Base-by-base conservation (phyloP, 2,113 vertebrate genomes). In the western clawed frog (Xenopus tropicalis) region DNA sequence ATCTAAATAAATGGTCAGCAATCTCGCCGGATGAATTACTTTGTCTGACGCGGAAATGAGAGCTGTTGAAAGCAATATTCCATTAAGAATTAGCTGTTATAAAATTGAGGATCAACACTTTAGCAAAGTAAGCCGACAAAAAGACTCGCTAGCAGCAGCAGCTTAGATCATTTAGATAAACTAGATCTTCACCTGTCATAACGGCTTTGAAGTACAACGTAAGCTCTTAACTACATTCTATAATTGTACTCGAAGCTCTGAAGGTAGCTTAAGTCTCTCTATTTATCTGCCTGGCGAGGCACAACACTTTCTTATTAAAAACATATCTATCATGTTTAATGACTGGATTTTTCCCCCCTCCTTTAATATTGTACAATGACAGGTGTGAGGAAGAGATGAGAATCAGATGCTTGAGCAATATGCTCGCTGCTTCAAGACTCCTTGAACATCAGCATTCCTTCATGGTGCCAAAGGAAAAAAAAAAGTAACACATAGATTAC, bases 291-390 rank as follows among this genome's bases (percentile, higher is more conserved):
- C 90, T 86, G 87, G 88, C 67, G 89, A 89, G 90, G 88, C 90
- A 69, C 85, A 90, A 90, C 88, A 90, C 87, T 89, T 87, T 88
- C 87, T 89, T 92, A 91, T 92, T 92, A 92, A 91, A 92, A 93
- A 84, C 88, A 83, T 92, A 93, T 93, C 90, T 88, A 91, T 93
- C 91, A 90, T 87, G 87, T 89, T 87, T 93, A 93, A 93, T 91
- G 90, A 92, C 90, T 91, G 91, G 88, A 90, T 88, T 86, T 88
- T 83, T 84, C 72, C 61, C 83, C 24, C 56, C 56, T 14, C 66
- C 86, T 88, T 90, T 89, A 86, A 89, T 90, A 86, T 85, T 82
- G 82, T 83, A 84, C 88, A 87, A 83, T 91, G 91, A 86, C 90
- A 93, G 90, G 89, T 91, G 88, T 86, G 86, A 87, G 85, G 82